Base-by-base conservation (phyloP, 2,888 invertebrate genomes). In the Helleia helle region DNA sequence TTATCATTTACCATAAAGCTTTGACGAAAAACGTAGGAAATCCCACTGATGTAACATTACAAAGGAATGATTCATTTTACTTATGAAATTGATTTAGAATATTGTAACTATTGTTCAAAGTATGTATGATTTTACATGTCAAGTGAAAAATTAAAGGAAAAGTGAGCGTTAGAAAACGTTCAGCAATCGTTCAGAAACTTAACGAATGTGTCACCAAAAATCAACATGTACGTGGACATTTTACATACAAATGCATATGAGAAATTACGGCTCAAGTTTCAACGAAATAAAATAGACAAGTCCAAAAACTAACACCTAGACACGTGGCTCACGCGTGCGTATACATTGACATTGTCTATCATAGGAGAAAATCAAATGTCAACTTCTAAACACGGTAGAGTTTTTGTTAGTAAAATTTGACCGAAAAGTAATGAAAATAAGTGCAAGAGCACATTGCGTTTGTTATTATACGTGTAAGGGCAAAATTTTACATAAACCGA, bases 301-400 rank as follows among this genome's bases (percentile, higher is more conserved):
- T 22, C 17, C 12, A n/a, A 30, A 30, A 29, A 62, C 56, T 59
- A 59, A 59, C 70, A 57, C 54, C 61, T 44, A 34, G 68, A 46
- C 73, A 60, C 73, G 73, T 75, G 75, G 44, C 65, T 29, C 47
- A 49, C 76, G 65, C 75, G 75, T 66, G 75, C 48, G 6, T 18
- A 18, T 18, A 4, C 9, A n/a, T n/a, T 1, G 11, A 22, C 17
- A 11, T 34, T 34, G 34, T 34, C 34, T 22, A 34, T 12, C 4
- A 9, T 15, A 30, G 62, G 50, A 14, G 31, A 39, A 4, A 34
- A 34, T 18, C 34, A 22, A 34, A 34, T 34, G 34, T 34, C 34
- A 34, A 12, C 18, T 34, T 4, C 22, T 34, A 17, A 15, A 30
- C 5, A 30, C n/a, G 30, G 15, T 15, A 15, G 14, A 15, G 30